Evolutionary conservation across 23 tunicate species (phyloP).

Genomic region (Trididemnum clinides): DNA sequence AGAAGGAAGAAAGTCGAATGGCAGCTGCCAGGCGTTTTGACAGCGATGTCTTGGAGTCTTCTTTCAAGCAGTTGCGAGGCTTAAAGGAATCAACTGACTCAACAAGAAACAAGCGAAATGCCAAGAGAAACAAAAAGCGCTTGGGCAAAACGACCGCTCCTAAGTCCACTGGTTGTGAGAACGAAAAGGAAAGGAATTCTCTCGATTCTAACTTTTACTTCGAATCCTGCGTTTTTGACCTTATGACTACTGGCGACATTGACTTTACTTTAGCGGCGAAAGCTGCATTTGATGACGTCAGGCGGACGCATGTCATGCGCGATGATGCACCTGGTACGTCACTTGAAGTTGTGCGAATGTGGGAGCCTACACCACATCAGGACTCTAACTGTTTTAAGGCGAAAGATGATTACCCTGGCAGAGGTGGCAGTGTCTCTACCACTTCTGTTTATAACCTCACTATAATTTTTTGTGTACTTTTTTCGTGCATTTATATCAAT

Average conservation of each 20-base stretch:
- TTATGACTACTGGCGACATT: conserved; percentile 79
- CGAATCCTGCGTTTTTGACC: conserved; percentile 94
- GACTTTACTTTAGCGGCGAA: conserved; percentile 67
- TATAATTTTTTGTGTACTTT: neutral
- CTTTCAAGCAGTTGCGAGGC: neutral
- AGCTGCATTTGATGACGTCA: conserved; percentile 82
- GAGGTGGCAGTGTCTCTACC: neutral
- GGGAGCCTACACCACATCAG: conserved; percentile 42
- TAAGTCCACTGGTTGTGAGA: neutral
- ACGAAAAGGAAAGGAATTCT: neutral
- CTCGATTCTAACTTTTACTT: conserved; percentile 67
- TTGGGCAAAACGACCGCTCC: neutral
- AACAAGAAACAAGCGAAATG: neutral
- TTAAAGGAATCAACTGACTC: neutral
- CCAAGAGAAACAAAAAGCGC: neutral
- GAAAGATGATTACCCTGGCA: neutral
- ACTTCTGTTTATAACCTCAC: neutral
- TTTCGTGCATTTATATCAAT: neutral
- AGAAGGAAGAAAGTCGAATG: neutral
- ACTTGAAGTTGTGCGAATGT: conserved; percentile 38
- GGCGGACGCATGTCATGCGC: conserved; percentile 42
- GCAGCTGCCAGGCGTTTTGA: neutral
- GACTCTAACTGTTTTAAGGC: neutral
- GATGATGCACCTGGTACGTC: conserved; percentile 74
- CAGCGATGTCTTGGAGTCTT: neutral